Percentiles rank a stretch among this genome's conserved stretches.
These are phyloP conservation scores for Euplexia lucipara DNA, from an alignment of 2,888 invertebrate species.

Conservation along the genomic window DNA sequence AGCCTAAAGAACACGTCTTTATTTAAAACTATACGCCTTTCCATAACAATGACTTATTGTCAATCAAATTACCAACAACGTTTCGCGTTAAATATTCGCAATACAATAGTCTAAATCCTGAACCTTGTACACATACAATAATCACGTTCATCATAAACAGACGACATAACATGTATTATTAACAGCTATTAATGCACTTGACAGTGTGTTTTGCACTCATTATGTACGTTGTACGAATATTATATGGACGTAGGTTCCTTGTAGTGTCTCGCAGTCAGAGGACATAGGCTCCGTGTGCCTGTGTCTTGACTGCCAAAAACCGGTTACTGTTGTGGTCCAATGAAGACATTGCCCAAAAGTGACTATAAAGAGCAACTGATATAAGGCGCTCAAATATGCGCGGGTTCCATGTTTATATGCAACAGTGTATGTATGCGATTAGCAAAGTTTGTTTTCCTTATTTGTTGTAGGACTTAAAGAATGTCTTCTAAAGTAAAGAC, in stretches of 20 bases:
- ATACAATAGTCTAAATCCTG: constrained; percentile 11
- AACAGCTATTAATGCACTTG: constrained; percentile 50
- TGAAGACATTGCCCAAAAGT: constrained; percentile 45
- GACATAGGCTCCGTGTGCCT: constrained; percentile 19
- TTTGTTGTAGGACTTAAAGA: neutral
- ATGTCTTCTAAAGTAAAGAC: too few relatives aligned
- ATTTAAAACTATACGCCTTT: too few relatives aligned
- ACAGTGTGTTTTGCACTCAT: constrained; percentile 48
- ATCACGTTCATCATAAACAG: constrained; percentile 32
- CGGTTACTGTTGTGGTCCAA: constrained; percentile 53
- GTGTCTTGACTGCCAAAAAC: constrained; percentile 26
- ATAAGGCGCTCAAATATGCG: constrained; percentile 22
- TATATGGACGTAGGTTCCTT: constrained; percentile 4
- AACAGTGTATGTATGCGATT: constrained; percentile 17
- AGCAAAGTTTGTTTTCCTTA: constrained; percentile 15
- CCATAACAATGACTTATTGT: too few relatives aligned
- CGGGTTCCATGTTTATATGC: constrained; percentile 9
- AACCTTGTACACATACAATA: constrained; percentile 16
- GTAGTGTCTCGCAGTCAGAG: constrained; percentile 9
- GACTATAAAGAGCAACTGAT: constrained; percentile 30
- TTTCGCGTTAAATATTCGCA: too few relatives aligned
- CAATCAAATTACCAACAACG: too few relatives aligned
- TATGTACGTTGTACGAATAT: constrained; percentile 24
- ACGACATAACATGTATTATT: constrained; percentile 42
- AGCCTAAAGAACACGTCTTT: too few relatives aligned